Evolutionary conservation across 2,797 vertebrate genomes (phyloP), one percentile per base, ranked within the genome.

Genomic region (Limnodromus scolopaceus): DNA sequence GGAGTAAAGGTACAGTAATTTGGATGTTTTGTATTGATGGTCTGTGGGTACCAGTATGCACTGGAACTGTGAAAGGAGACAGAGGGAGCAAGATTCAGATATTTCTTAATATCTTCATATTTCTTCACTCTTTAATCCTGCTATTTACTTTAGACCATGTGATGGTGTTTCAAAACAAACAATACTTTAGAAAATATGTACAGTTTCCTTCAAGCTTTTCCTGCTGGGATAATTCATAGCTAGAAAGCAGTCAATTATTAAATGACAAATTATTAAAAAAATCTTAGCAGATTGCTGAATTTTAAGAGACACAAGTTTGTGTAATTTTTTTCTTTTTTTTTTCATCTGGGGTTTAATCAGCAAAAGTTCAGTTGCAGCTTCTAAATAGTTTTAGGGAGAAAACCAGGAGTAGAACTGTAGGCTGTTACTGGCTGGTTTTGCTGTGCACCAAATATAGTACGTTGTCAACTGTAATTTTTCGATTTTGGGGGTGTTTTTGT

Each of bases 331-430:
- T 28, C 2, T 19, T 61, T 16, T 51, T 28, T 57, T 13, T 81
- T 74, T 60, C 34, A 12, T 46, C 60, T n/a, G 39, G 48, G 32
- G 36, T 85, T 90, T 66, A 63, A 86, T 65, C 43, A 80, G 38
- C 39, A 61, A 6, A 89, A 87, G 53, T 79, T 87, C 61, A 61
- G 9, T 45, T 91, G 74, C 45, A 75, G 53, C 49, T 92, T 91
- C 14, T 48, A 38, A 78, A 24, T 64, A 78, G 48, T 66, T 81
- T 25, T 30, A 41, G 53, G 43, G 54, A 71, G 69, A 51, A 75
- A 71, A 63, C 32, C 17, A 19, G 10, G 77, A 53, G 65, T 41
- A 34, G 30, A n/a, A n/a, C 30, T 48, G 1, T 4, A 39, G 68
- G 69, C 43, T 51, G 43, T 61, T 65, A 5, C 3, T 36, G 74